phyloP scores from a whole-genome alignment of 2,888 invertebrate genomes.

The Heliconius erato region DNA sequence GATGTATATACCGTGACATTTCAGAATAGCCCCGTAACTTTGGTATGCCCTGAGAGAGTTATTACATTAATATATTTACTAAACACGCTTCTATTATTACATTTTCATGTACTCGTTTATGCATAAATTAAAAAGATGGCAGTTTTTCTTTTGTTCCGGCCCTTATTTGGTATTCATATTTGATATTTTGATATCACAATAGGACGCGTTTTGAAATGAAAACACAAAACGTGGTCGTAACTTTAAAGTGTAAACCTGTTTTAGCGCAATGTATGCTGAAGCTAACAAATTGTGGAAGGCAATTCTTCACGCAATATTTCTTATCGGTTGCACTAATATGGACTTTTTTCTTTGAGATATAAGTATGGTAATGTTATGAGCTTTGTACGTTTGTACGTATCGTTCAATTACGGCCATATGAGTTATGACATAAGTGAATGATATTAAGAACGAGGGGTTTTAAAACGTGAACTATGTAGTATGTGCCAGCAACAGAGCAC shows the following conservation, averaged over 20 bases:
- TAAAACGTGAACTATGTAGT: constrained; percentile 84
- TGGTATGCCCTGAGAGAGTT: constrained; percentile 78
- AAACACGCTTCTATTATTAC: constrained; percentile 85
- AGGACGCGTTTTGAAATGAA: constrained; percentile 78
- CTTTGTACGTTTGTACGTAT: constrained; percentile 57
- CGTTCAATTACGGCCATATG: constrained; percentile 85
- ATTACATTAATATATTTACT: constrained; percentile 85
- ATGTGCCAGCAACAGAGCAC: constrained; percentile 77
- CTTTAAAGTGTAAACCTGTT: constrained; percentile 82
- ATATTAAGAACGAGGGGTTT: constrained; percentile 84
- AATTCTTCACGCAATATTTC: constrained; percentile 79
- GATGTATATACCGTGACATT: constrained; percentile 84
- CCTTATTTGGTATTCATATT: constrained; percentile 86
- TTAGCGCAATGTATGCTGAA: constrained; percentile 80
- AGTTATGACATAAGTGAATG: constrained; percentile 86
- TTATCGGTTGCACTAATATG: constrained; percentile 69
- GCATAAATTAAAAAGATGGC: constrained; percentile 85
- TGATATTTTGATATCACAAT: constrained; percentile 84
- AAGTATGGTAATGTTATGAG: constrained; percentile 73
- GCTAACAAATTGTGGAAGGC: constrained; percentile 85
- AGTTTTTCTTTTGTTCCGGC: constrained; percentile 84
- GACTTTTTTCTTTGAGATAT: constrained; percentile 67
- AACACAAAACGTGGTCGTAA: constrained; percentile 74
- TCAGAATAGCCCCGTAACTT: constrained; percentile 75
- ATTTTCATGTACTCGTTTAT: constrained; percentile 84